Conservation (phyloP, 2,113 vertebrate genomes). For the Gulo gulo region DNA sequence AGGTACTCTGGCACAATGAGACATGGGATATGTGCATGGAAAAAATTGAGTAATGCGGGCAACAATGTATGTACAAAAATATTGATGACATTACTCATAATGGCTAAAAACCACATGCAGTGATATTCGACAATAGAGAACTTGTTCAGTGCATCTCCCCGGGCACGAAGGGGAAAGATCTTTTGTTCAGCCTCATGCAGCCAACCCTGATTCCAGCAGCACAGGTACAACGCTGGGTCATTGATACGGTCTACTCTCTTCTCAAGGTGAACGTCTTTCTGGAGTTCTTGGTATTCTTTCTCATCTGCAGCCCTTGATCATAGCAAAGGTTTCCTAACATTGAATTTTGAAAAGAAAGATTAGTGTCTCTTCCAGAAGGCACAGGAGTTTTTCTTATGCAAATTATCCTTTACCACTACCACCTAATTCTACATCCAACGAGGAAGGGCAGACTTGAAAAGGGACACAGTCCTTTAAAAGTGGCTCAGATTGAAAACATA, state of each 20-base stretch:
- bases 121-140: background rate
- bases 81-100: background rate
- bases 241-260: background rate
- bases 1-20: background rate
- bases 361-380: background rate
- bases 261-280: constrained; percentile 23
- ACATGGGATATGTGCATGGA: background rate
- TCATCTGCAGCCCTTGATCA: background rate
- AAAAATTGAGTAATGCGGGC: background rate
- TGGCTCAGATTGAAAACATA: constrained; percentile 24
- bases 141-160: background rate
- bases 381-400: constrained; percentile 53
- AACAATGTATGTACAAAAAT: background rate
- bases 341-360: constrained; percentile 56
- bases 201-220: background rate
- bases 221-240: background rate
- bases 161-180: background rate
- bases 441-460: constrained; percentile 40
- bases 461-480: constrained; percentile 28
- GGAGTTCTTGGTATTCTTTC: background rate
- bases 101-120: background rate
- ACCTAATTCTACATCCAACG: constrained; percentile 20
- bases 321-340: constrained; percentile 33
- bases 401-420: background rate
- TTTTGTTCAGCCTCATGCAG: background rate